Evolutionary conservation across 1,140 invertebrate species (phyloP).

Genomic region (Pseudomyrmex dendroicus): DNA sequence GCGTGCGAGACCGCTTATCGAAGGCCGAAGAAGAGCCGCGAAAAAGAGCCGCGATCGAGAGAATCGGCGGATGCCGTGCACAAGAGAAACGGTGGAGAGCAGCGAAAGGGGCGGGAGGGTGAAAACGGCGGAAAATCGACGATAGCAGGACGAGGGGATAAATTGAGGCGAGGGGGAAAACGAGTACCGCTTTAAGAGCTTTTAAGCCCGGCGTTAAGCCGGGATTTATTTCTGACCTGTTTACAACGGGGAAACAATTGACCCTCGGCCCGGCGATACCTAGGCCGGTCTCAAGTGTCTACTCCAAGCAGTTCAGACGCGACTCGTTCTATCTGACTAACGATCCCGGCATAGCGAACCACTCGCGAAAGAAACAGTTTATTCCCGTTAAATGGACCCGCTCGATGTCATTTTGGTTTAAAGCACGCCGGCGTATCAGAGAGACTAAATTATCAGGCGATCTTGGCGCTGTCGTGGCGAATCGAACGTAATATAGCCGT

Average conservation of each 20-base stretch:
- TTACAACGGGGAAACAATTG: conserved; percentile 81
- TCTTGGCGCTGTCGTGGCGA: not conserved
- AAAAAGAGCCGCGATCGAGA: conserved; percentile 29
- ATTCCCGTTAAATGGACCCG: conserved; percentile 68
- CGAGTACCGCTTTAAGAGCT: conserved; percentile 79
- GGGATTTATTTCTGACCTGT: conserved; percentile 81
- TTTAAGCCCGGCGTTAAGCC: conserved; percentile 81
- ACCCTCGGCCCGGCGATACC: conserved; percentile 63
- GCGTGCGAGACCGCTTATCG: conserved; percentile 7
- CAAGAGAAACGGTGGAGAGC: not conserved
- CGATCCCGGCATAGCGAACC: conserved; percentile 34
- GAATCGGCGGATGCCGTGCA: conserved; percentile 31
- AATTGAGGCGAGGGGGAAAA: conserved; percentile 64
- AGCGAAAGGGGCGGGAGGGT: not conserved
- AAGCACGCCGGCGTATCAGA: conserved; percentile 10
- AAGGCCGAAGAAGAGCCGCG: conserved; percentile 34
- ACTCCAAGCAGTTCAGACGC: conserved; percentile 57
- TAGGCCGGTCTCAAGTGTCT: conserved; percentile 61
- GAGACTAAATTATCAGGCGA: conserved; percentile 7
- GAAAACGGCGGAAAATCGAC: conserved; percentile 69
- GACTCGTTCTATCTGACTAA: conserved; percentile 65
- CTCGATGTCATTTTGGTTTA: conserved; percentile 59
- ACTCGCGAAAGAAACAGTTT: conserved; percentile 68
- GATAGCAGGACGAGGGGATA: conserved; percentile 56
- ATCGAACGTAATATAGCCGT: not conserved